Percentiles rank a stretch among this genome's conserved stretches.
Conservation (phyloP, 2,797 vertebrate genomes). For the Meda fulgida region DNA sequence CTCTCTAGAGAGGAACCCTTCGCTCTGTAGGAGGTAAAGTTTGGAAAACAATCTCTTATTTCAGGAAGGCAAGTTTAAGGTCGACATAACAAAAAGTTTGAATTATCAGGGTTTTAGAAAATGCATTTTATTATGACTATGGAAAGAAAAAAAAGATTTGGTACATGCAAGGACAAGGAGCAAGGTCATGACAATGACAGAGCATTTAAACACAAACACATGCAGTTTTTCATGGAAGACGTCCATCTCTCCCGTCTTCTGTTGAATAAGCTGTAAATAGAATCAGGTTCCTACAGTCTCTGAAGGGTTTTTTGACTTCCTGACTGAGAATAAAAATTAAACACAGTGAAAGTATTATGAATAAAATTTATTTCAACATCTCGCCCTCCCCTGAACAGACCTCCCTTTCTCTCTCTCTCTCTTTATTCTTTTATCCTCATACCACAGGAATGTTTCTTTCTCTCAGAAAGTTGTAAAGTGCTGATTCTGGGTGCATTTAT, state of each 20-base stretch:
- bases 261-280: slow-evolving; percentile 65
- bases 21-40: slow-evolving; percentile 41
- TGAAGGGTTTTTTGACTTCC: slow-evolving; percentile 35
- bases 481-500: slow-evolving; percentile 75
- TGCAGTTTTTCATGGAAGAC: neutral
- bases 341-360: slow-evolving; percentile 75
- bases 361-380: slow-evolving; percentile 65
- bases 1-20: neutral
- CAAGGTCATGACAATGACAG: neutral
- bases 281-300: slow-evolving; percentile 63
- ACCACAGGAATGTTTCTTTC: slow-evolving; percentile 77
- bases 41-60: slow-evolving; percentile 38
- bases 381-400: slow-evolving; percentile 52
- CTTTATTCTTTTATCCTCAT: slow-evolving; percentile 49
- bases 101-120: slow-evolving; percentile 5
- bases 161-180: neutral
- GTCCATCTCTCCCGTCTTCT: slow-evolving; percentile 20
- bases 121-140: slow-evolving; percentile 9
- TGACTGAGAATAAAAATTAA: slow-evolving; percentile 54
- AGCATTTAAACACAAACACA: slow-evolving; percentile 2
- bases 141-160: neutral
- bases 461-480: slow-evolving; percentile 79
- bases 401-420: slow-evolving; percentile 15
- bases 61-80: slow-evolving; percentile 30
- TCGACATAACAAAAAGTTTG: neutral